phyloP scores from a whole-genome alignment of 2,113 vertebrate genomes.

The Isurus oxyrinchus region DNA sequence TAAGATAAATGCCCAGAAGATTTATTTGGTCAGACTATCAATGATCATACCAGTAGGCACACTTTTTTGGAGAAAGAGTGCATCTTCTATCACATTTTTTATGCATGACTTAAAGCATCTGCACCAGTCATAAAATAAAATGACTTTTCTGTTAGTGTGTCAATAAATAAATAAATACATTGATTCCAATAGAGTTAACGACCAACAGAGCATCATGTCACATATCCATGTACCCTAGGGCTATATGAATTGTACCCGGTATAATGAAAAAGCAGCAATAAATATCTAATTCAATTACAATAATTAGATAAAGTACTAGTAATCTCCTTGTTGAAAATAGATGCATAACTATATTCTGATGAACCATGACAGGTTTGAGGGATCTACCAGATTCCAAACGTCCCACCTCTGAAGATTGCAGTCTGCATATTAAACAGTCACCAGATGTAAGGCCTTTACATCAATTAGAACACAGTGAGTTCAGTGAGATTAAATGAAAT shows the following conservation, averaged over 20 bases:
- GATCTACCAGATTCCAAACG: neutral
- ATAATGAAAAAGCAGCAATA: neutral
- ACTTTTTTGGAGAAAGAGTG: no score
- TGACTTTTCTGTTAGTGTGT: neutral
- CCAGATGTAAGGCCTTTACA: neutral
- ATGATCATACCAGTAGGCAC: no score
- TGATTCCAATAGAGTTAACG: neutral
- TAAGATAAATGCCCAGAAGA: no score
- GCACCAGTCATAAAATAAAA: slow-evolving; percentile 4
- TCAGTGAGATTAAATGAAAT: slow-evolving; percentile 21
- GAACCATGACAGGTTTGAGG: neutral
- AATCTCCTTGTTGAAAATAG: neutral
- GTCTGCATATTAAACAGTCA: slow-evolving; percentile 13
- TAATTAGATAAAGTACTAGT: neutral
- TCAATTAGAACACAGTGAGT: neutral
- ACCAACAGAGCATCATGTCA: neutral
- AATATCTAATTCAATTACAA: slow-evolving; percentile 2
- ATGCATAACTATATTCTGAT: neutral
- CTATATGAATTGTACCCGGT: neutral
- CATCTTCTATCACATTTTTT: neutral
- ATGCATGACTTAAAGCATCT: neutral
- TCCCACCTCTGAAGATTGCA: neutral
- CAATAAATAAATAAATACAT: slow-evolving; percentile 17
- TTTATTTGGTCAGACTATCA: no score
- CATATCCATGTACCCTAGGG: neutral